These are phyloP conservation scores for Dryomyza anilis DNA, from an alignment of 2,888 invertebrate species.

Conservation along the genomic window DNA sequence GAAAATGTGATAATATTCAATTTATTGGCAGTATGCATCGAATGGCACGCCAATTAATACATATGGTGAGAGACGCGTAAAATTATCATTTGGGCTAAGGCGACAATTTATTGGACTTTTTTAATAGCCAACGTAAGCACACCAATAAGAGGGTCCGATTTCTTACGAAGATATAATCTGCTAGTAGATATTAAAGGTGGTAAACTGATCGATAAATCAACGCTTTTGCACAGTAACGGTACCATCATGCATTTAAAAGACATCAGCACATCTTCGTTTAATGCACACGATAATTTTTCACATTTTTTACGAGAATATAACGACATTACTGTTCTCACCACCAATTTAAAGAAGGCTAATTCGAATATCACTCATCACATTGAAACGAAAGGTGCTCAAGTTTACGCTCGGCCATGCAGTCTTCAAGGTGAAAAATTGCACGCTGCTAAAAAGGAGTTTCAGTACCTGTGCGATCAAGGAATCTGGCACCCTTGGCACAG, in stretches of 20 bases:
- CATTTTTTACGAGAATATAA: not conserved
- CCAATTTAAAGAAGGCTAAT: not conserved
- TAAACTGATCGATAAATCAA: not conserved
- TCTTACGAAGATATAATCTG: not conserved
- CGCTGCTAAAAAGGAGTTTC: too few species aligned
- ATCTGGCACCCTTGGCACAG: constrained; percentile 54
- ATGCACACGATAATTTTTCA: not conserved
- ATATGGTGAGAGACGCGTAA: not conserved
- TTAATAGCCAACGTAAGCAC: not conserved
- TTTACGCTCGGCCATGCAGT: constrained; percentile 26
- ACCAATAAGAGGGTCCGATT: not conserved
- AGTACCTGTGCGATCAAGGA: constrained; percentile 43
- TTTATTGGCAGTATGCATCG: not conserved
- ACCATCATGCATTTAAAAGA: not conserved
- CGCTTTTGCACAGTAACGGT: not conserved
- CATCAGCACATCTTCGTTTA: not conserved
- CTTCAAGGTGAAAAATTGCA: too few species aligned
- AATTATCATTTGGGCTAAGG: not conserved
- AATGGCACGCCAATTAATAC: not conserved
- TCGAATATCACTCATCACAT: constrained; percentile 17
- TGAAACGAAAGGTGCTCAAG: constrained; percentile 25
- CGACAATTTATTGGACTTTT: not conserved
- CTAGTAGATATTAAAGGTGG: too few species aligned
- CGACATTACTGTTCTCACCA: not conserved
- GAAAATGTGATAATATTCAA: not conserved